Evolutionary conservation across 2,113 vertebrate species (phyloP), one percentile per base, ranked within the genome.

Genomic region (Ardeotis arabs): DNA sequence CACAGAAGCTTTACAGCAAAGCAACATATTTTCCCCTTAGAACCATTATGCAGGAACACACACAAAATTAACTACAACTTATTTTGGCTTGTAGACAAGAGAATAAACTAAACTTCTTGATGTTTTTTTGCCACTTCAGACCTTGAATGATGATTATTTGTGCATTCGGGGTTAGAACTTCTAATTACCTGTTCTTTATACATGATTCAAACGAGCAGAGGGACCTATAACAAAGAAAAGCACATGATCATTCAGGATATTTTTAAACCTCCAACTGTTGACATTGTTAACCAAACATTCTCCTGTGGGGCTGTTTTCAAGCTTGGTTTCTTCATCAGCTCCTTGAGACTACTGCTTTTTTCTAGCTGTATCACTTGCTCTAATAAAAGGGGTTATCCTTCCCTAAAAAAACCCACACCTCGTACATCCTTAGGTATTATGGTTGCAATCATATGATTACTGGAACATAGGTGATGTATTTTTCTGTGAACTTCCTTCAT

Each of bases 191-290:
- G 80, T 66, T 94, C 80, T 89, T 89, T 85, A 53, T n/a, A 21
- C 17, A n/a, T 13, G 69, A 70, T 50, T 98, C 97, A 98, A 89
- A 98, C 97, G 0, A 98, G 98, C 90, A 98, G 93, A 91, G 98
- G 98, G 85, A 98, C 98, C 98, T 98, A 88, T 35, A 93, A 96
- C n/a, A 95, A 97, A 95, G 90, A 66, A 97, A 95, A 64, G 39
- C 37, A 78, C 83, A 92, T n/a, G 24, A 96, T 96, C 35, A 97
- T 77, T 95, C 39, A 31, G 76, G 67, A 17, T 88, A 77, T 82
- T 80, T 95, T 80, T 62, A 84, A 86, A 84, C 27, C 7, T 80
- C 23, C 27, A 67, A 49, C n/a, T 66, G 55, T 7, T 75, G 85
- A 53, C 41, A 55, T 10, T 77, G 33, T 17, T 28, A 97, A 84